Conservation (phyloP, 1,140 invertebrate species). For the Pararge aegeria region DNA sequence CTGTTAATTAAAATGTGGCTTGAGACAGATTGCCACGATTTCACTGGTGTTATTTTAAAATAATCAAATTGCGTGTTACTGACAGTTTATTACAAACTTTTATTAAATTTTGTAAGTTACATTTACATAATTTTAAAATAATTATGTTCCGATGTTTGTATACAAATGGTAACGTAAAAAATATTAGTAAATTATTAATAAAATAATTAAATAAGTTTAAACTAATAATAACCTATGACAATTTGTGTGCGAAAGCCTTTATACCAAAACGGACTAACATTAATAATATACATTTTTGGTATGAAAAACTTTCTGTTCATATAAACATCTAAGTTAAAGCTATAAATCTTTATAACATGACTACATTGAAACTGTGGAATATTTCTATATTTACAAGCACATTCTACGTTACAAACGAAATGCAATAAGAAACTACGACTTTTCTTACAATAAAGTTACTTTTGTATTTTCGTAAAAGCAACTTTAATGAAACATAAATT, state of each 20-base stretch:
- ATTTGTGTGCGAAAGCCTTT: constrained; percentile 66
- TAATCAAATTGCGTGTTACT: constrained; percentile 19
- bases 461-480: background rate
- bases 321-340: constrained; percentile 69
- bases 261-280: constrained; percentile 67
- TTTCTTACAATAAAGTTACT: constrained; percentile 2
- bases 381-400: constrained; percentile 50
- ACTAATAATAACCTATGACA: constrained; percentile 61
- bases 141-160: constrained; percentile 45
- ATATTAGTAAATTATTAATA: constrained; percentile 48
- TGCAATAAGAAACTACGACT: constrained; percentile 24
- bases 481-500: background rate
- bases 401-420: constrained; percentile 22
- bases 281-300: constrained; percentile 75
- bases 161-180: constrained; percentile 68
- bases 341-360: constrained; percentile 69
- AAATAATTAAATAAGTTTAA: constrained; percentile 64
- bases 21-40: background rate
- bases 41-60: constrained; percentile 8
- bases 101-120: constrained; percentile 55
- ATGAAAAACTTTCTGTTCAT: constrained; percentile 62
- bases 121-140: constrained; percentile 58
- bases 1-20: background rate
- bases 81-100: constrained; percentile 69
- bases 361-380: constrained; percentile 59